Evolutionary conservation across 2,797 vertebrate species (phyloP).

Genomic region (Leptodactylus fallax): DNA sequence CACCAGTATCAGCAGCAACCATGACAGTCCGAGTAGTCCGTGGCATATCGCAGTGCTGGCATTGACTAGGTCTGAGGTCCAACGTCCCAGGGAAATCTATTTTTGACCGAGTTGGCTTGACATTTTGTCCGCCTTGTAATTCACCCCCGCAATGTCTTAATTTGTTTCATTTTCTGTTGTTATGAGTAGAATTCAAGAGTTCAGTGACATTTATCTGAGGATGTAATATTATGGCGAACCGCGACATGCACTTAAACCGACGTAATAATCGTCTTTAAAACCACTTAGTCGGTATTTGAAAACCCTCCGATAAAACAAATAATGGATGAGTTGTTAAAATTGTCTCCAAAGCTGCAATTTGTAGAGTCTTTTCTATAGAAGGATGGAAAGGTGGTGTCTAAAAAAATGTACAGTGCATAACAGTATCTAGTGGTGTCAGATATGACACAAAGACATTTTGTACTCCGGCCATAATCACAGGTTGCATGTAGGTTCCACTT

Average conservation of each 20-base stretch:
- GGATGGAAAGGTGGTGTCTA: background rate
- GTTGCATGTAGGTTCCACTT: background rate
- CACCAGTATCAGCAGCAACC: no score
- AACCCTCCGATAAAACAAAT: background rate
- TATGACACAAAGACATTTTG: constrained; percentile 13
- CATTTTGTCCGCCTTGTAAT: background rate
- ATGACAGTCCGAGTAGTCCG: no score
- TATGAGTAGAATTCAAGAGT: background rate
- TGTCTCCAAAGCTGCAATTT: background rate
- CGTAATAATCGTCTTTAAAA: background rate
- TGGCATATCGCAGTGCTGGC: background rate
- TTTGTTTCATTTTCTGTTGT: background rate
- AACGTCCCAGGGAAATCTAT: background rate
- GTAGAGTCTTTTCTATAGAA: background rate
- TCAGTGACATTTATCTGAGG: background rate
- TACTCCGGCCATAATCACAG: background rate
- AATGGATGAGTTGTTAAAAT: background rate
- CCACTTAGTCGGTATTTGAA: background rate
- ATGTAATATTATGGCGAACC: background rate
- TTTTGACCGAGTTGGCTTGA: background rate
- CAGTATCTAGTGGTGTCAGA: background rate
- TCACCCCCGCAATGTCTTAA: background rate
- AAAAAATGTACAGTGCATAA: no score
- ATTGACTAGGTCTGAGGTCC: background rate
- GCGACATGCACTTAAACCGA: background rate